A percentile compares a stretch with the other conserved stretches of the same genome.
phyloP scores from a whole-genome alignment of 2,888 invertebrate genomes.

The Chrysopilus asiliformis region DNA sequence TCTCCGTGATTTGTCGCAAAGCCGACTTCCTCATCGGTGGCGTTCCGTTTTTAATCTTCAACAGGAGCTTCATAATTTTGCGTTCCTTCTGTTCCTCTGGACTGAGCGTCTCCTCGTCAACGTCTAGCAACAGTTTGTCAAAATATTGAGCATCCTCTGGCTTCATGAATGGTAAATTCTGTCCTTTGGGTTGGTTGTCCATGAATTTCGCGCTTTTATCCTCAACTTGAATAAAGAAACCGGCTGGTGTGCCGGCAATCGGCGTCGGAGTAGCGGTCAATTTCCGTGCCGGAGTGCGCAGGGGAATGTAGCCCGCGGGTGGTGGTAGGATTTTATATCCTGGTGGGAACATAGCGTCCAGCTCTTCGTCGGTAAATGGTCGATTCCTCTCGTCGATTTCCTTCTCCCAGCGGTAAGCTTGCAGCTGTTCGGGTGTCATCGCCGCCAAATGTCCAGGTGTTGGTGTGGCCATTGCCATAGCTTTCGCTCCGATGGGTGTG shows the following conservation, averaged over 20 bases:
- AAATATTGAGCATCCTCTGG: slow-evolving; percentile 99
- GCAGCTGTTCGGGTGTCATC: slow-evolving; percentile 98
- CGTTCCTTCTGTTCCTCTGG: slow-evolving; percentile 97
- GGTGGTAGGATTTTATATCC: slow-evolving; percentile 96
- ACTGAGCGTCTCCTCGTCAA: slow-evolving; percentile 89
- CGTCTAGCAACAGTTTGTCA: slow-evolving; percentile 93
- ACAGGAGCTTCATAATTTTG: slow-evolving; percentile 95
- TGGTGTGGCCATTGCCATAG: slow-evolving; percentile 98
- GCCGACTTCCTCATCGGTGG: slow-evolving; percentile 99
- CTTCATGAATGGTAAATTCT: slow-evolving; percentile 96
- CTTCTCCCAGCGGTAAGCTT: slow-evolving; percentile 95
- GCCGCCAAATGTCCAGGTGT: slow-evolving; percentile 91
- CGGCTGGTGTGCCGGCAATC: slow-evolving; percentile 78
- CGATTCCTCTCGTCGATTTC: slow-evolving; percentile 98
- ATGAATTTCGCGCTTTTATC: slow-evolving; percentile 74
- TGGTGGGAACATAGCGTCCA: slow-evolving; percentile 94
- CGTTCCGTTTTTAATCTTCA: slow-evolving; percentile 99
- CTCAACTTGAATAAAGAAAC: slow-evolving; percentile 90
- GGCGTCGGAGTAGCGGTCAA: slow-evolving; percentile 98
- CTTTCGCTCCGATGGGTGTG: slow-evolving; percentile 84
- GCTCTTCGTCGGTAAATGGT: slow-evolving; percentile 91
- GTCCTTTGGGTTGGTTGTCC: slow-evolving; percentile 93
- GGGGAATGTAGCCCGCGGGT: slow-evolving; percentile 89
- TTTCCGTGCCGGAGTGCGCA: slow-evolving; percentile 94
- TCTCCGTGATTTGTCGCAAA: slow-evolving; percentile 93